Conservation (phyloP, 2,113 vertebrate genomes). For the Etia nguti region DNA sequence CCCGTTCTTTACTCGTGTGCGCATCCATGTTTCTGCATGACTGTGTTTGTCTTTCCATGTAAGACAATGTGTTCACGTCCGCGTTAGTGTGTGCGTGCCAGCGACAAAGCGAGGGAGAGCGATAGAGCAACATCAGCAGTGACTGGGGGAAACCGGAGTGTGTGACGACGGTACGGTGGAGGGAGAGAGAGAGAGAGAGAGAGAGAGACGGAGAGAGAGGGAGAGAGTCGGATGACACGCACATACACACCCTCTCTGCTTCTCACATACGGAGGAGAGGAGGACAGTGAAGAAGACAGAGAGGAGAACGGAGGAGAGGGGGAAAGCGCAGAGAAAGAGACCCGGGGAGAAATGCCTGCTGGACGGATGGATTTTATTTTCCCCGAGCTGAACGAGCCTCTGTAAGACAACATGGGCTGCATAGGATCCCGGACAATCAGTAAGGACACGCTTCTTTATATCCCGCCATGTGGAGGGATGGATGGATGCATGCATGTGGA, state of each 20-base stretch:
- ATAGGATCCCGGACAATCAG: constrained; percentile 78
- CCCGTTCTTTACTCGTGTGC: neutral
- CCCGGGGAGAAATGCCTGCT: constrained; percentile 57
- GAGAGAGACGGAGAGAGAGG: neutral
- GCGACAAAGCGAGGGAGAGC: neutral
- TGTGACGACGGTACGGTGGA: neutral
- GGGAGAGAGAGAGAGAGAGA: neutral
- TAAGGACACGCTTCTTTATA: constrained; percentile 49
- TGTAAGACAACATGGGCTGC: constrained; percentile 76
- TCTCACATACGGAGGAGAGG: constrained; percentile 41
- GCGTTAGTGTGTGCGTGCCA: neutral
- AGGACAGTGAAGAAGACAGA: constrained; percentile 21
- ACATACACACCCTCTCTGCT: constrained; percentile 21
- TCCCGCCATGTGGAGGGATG: constrained; percentile 6
- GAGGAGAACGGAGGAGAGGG: constrained; percentile 1
- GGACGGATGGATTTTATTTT: constrained; percentile 63
- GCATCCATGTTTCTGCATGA: neutral
- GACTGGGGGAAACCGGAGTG: neutral
- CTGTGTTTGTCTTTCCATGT: neutral
- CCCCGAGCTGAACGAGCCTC: constrained; percentile 61
- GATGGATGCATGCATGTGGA: neutral
- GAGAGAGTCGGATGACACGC: constrained; percentile 20
- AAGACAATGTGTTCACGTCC: neutral
- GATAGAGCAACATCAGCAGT: neutral
- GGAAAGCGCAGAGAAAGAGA: neutral